phyloP scores from a whole-genome alignment of 2,113 vertebrate species.

The Artemisiospiza belli region DNA sequence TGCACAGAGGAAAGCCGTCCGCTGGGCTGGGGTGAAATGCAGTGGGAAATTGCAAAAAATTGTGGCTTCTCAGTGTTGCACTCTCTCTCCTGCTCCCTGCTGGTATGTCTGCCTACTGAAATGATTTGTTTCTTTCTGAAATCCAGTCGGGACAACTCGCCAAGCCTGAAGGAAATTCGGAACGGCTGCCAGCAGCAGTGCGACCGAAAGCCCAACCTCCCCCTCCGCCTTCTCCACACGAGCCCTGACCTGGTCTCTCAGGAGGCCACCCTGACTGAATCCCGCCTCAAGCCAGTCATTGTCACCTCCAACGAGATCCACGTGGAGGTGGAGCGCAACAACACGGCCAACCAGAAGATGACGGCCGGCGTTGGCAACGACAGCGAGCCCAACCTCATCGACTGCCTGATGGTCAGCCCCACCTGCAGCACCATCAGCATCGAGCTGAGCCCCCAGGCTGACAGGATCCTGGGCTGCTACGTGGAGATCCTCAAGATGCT shows the following conservation, averaged over 20 bases:
- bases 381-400: constrained; percentile 97
- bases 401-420: constrained; percentile 97
- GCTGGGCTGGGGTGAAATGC: neutral
- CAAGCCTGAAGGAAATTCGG: constrained; percentile 97
- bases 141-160: constrained; percentile 93
- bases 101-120: neutral
- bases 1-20: neutral
- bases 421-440: constrained; percentile 94
- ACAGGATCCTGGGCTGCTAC: constrained; percentile 94
- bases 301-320: constrained; percentile 96
- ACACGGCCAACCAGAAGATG: constrained; percentile 88
- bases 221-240: constrained; percentile 89
- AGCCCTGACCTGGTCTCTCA: constrained; percentile 83
- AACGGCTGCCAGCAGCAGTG: constrained; percentile 97
- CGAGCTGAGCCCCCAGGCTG: constrained; percentile 93
- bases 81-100: neutral
- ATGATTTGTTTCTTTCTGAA: neutral
- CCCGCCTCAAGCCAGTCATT: constrained; percentile 83
- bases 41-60: neutral
- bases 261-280: constrained; percentile 79
- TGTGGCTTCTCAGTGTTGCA: neutral
- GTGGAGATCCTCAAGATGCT: constrained; percentile 98
- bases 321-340: constrained; percentile 94
- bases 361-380: constrained; percentile 84
- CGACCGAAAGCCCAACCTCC: constrained; percentile 94